Evolutionary conservation across 1,140 invertebrate species (phyloP).

Genomic region (Rhizoglyphus robini): DNA sequence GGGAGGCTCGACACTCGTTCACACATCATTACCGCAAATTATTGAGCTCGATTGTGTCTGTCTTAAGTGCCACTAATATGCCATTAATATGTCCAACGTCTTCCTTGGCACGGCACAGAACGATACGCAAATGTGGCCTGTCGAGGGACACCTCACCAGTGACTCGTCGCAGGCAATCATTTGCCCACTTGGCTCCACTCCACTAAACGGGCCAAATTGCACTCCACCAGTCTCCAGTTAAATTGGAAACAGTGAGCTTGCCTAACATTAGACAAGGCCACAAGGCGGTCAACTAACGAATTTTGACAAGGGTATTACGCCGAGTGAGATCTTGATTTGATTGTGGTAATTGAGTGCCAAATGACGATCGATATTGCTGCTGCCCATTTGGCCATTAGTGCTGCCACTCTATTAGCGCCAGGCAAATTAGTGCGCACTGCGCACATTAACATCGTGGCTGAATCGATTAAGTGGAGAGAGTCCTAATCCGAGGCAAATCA

Average conservation of each 20-base stretch:
- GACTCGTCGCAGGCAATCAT: not conserved
- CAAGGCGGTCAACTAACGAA: too few relatives aligned
- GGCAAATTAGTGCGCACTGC: slow-evolving; percentile 9
- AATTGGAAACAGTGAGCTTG: too few relatives aligned
- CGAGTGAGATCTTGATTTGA: slow-evolving; percentile 1
- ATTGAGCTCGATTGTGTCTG: slow-evolving; percentile 10
- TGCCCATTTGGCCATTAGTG: not conserved
- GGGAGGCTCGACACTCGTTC: not conserved
- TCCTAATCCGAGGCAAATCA: not conserved
- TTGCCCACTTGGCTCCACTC: not conserved
- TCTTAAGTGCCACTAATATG: slow-evolving; percentile 10
- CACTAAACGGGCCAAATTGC: not conserved
- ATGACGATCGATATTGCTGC: too few relatives aligned
- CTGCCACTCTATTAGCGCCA: not conserved
- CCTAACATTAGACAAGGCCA: too few relatives aligned
- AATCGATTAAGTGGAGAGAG: not conserved
- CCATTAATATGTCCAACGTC: slow-evolving; percentile 8
- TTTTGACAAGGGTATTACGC: slow-evolving; percentile 1
- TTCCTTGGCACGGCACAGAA: not conserved
- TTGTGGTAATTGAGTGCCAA: slow-evolving; percentile 1
- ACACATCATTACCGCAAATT: slow-evolving; percentile 15
- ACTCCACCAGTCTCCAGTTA: not conserved
- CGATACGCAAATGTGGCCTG: not conserved
- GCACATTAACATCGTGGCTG: not conserved
- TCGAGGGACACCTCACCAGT: not conserved